Conservation (phyloP, 2,113 vertebrate species). For the Aramus guarauna region DNA sequence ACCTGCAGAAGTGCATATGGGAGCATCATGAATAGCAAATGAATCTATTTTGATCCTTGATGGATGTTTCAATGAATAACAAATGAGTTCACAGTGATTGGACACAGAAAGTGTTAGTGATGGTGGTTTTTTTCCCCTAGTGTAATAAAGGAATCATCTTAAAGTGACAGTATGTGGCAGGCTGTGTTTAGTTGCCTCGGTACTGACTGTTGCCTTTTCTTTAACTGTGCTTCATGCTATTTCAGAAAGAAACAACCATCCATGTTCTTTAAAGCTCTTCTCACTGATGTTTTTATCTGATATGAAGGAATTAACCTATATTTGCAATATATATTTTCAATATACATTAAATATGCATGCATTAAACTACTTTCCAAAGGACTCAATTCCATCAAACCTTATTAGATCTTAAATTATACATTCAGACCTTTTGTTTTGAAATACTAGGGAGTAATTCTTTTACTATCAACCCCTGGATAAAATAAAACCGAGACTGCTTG, state of each 20-base stretch:
- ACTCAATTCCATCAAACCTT: background rate
- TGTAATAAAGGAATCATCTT: background rate
- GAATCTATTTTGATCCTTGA: slow-evolving; percentile 65
- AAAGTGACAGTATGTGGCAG: background rate
- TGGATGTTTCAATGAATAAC: slow-evolving; percentile 64
- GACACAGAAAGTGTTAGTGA: background rate
- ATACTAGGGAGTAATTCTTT: background rate
- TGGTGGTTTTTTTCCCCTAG: background rate
- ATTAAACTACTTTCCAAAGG: background rate
- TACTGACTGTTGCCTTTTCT: background rate
- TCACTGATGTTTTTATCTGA: background rate
- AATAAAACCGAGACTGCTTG: background rate
- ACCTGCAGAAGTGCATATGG: slow-evolving; percentile 35
- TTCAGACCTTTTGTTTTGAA: background rate
- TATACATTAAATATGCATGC: background rate
- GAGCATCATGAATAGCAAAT: slow-evolving; percentile 63
- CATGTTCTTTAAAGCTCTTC: background rate
- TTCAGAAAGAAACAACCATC: background rate
- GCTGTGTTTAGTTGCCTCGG: background rate
- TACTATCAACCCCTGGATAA: background rate
- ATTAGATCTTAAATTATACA: background rate
- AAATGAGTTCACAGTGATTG: slow-evolving; percentile 55
- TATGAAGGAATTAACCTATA: background rate
- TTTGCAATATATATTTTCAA: background rate
- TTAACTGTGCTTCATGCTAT: background rate